Evolutionary conservation across 2,113 vertebrate species (phyloP).

Genomic region (Protobothrops mucrosquamatus): DNA sequence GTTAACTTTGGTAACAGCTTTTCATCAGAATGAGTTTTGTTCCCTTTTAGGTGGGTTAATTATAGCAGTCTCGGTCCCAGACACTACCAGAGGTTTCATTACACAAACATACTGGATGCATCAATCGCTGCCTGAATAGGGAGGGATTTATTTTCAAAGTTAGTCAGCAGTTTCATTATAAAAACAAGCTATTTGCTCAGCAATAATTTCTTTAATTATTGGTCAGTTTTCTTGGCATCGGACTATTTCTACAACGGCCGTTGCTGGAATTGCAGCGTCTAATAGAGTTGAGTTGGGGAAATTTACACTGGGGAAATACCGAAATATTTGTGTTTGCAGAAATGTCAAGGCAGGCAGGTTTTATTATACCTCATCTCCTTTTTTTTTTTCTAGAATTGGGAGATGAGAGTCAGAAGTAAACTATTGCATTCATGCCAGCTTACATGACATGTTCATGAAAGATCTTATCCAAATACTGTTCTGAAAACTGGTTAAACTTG

Average conservation of each 20-base stretch:
- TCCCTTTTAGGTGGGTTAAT: not conserved
- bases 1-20: not conserved
- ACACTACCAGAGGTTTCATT: not conserved
- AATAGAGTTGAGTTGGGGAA: not conserved
- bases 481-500: slow-evolving; percentile 54
- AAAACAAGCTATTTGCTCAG: not conserved
- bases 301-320: not conserved
- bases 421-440: slow-evolving; percentile 28
- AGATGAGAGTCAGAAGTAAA: slow-evolving; percentile 27
- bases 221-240: not conserved
- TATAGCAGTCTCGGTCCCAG: not conserved
- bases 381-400: slow-evolving; percentile 6
- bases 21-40: slow-evolving; percentile 28
- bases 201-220: not conserved
- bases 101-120: fast-evolving
- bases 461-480: slow-evolving; percentile 58
- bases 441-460: slow-evolving; percentile 1
- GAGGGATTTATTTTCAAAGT: not conserved
- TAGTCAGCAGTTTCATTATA: not conserved
- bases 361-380: fast-evolving
- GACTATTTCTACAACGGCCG: not conserved
- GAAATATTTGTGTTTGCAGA: not conserved
- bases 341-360: slow-evolving; percentile 3
- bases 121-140: fast-evolving
- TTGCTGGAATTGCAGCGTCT: not conserved